Conservation (phyloP, 1,140 invertebrate genomes). For the Eumeta japonica region DNA sequence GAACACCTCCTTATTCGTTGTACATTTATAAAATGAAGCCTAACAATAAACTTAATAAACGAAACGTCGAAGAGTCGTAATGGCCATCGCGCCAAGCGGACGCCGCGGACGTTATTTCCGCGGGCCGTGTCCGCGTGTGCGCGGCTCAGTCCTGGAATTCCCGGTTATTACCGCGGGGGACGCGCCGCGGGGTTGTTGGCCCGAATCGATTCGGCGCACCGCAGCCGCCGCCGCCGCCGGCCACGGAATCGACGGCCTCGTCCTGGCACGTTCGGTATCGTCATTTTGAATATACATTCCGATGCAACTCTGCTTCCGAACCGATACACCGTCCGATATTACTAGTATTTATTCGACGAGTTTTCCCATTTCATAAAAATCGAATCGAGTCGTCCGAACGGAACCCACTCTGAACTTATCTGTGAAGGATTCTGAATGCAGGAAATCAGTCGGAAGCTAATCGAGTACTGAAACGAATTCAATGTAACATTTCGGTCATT, state of each 20-base stretch:
- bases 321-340: too few relatives aligned
- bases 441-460: constrained; percentile 54
- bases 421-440: constrained; percentile 15
- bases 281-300: too few relatives aligned
- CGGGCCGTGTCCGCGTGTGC: constrained; percentile 19
- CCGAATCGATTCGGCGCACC: constrained; percentile 44
- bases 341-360: too few relatives aligned
- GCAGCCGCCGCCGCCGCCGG: constrained; percentile 21
- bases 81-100: constrained; percentile 19
- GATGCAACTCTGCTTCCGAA: too few relatives aligned
- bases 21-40: background rate
- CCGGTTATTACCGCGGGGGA: constrained; percentile 48
- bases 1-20: background rate
- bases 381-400: too few relatives aligned
- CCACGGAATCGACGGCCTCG: too few relatives aligned
- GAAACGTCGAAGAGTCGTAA: too few relatives aligned
- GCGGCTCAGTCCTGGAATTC: constrained; percentile 42
- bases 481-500: constrained; percentile 48
- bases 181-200: constrained; percentile 44
- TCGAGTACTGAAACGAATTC: constrained; percentile 51
- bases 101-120: constrained; percentile 40
- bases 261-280: too few relatives aligned
- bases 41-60: background rate
- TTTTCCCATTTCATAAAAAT: too few relatives aligned
- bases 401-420: constrained; percentile 8